Evolutionary conservation across 2,113 vertebrate species (phyloP).

Genomic region (Oreotrochilus melanogaster): DNA sequence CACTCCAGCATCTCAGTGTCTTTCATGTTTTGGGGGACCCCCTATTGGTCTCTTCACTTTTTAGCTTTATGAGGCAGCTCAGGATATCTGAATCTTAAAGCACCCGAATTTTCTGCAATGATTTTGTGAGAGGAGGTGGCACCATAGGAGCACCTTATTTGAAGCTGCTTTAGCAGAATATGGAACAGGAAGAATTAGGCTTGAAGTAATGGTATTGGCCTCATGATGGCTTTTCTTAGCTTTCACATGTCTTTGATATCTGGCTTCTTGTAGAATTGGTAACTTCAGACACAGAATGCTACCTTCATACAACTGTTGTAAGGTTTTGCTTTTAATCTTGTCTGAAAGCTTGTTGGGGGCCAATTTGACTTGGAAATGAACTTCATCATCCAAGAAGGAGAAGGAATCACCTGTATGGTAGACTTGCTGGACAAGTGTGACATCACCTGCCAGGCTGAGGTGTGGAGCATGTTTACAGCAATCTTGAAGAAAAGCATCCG

Average conservation of each 20-base stretch:
- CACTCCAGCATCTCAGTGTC: too few relatives aligned
- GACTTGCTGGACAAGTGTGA: slow-evolving; percentile 94
- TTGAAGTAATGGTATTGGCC: not conserved
- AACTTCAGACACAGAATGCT: not conserved
- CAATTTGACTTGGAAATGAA: slow-evolving; percentile 99
- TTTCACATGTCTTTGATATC: not conserved
- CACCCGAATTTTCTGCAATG: not conserved
- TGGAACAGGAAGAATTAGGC: not conserved
- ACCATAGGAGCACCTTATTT: not conserved
- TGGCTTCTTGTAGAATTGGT: not conserved
- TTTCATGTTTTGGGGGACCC: too few relatives aligned
- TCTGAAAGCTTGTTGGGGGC: slow-evolving; percentile 90
- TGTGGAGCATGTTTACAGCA: slow-evolving; percentile 98
- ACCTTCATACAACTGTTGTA: not conserved
- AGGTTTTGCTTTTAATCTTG: not conserved
- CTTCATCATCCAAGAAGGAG: slow-evolving; percentile 96
- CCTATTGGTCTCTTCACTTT: not conserved
- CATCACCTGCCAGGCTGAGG: slow-evolving; percentile 92
- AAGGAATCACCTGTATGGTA: slow-evolving; percentile 94
- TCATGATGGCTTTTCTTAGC: not conserved
- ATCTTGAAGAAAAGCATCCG: slow-evolving; percentile 96
- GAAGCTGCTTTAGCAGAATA: not conserved
- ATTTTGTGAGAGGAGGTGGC: not conserved
- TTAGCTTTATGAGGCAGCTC: not conserved
- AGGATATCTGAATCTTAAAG: not conserved